Conservation (phyloP, 2,888 invertebrate species). For the Aphrophora alni region DNA sequence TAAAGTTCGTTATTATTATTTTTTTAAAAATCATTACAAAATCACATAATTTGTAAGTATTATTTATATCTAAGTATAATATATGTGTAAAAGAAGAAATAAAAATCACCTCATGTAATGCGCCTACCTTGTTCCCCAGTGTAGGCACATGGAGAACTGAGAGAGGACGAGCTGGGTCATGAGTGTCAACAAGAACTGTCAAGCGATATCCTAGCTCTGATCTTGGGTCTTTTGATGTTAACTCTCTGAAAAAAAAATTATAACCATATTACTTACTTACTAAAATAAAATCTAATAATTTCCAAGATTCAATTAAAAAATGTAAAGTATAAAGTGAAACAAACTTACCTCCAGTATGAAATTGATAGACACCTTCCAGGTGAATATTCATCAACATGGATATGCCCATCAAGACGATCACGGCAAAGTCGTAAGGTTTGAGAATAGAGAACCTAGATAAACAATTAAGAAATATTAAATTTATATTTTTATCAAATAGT, state of each 20-base stretch:
- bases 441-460: slow-evolving; percentile 73
- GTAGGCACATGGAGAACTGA: slow-evolving; percentile 72
- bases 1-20: no score
- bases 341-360: slow-evolving; percentile 96
- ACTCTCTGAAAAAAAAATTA: slow-evolving; percentile 56
- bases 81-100: neutral
- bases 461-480: neutral
- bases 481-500: neutral
- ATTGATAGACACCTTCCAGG: slow-evolving; percentile 88
- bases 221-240: slow-evolving; percentile 72
- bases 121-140: slow-evolving; percentile 69
- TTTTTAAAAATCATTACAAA: no score
- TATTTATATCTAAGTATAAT: no score
- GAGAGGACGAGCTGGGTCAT: slow-evolving; percentile 78
- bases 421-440: slow-evolving; percentile 87
- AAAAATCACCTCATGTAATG: slow-evolving; percentile 32
- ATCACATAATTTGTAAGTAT: no score
- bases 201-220: slow-evolving; percentile 89
- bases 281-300: neutral
- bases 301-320: neutral
- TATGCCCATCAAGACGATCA: slow-evolving; percentile 87
- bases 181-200: slow-evolving; percentile 85
- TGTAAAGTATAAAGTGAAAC: no score
- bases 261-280: no score
- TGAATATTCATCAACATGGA: slow-evolving; percentile 88